These are phyloP conservation scores for Petrocephalus microphthalmus DNA, from an alignment of 2,113 vertebrate species.

Conservation along the genomic window DNA sequence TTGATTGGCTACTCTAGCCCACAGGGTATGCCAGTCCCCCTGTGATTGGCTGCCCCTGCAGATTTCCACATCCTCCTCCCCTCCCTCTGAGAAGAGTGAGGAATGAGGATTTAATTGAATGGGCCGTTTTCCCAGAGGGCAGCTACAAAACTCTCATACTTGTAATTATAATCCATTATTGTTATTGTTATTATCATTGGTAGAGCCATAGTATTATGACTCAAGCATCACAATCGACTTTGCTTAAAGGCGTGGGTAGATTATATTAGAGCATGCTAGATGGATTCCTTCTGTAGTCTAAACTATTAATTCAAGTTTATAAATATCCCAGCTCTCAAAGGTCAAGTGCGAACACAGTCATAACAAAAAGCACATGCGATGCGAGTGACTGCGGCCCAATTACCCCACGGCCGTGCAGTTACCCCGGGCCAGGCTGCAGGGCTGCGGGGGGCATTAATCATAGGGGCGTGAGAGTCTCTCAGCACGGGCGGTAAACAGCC, in stretches of 20 bases:
- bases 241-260: constrained; percentile 11
- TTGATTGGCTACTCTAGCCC: neutral
- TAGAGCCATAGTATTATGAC: constrained; percentile 13
- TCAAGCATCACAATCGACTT: constrained; percentile 1
- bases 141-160: constrained; percentile 10
- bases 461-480: constrained; percentile 7
- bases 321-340: neutral
- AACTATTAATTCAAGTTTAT: constrained; percentile 15
- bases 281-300: neutral
- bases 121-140: neutral
- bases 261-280: neutral
- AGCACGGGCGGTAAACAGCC: neutral
- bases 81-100: neutral
- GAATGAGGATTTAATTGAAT: constrained; percentile 14
- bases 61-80: neutral
- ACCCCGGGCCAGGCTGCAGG: neutral
- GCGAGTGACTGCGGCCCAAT: neutral
- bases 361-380: neutral
- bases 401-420: neutral
- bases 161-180: neutral
- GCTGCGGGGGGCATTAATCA: neutral
- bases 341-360: constrained; percentile 1
- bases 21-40: neutral
- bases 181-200: constrained; percentile 9
- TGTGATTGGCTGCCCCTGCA: constrained; percentile 8